These are phyloP conservation scores for Drosophila mauritiana DNA, from an alignment of 1,140 invertebrate species.

Conservation along the genomic window DNA sequence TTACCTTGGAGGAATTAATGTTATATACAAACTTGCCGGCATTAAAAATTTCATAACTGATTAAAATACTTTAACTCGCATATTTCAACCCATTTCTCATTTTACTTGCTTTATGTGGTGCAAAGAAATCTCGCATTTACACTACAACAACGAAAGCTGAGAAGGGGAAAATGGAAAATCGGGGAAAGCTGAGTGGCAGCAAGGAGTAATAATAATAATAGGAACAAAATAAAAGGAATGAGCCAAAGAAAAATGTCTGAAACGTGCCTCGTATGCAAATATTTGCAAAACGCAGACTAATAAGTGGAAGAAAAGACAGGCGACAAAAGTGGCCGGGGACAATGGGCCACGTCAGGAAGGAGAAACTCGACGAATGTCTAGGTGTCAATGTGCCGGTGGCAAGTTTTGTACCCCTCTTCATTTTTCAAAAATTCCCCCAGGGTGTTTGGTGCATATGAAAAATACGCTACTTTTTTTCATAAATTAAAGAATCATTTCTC, in stretches of 20 bases:
- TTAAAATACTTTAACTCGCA: constrained; percentile 33
- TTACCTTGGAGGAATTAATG: constrained; percentile 1
- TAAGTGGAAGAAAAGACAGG: constrained; percentile 59
- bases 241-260: constrained; percentile 71
- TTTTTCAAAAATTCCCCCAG: background rate
- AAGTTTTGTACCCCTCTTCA: background rate
- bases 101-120: constrained; percentile 56
- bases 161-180: constrained; percentile 28
- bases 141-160: constrained; percentile 46
- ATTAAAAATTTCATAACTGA: constrained; percentile 33
- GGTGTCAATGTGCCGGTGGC: constrained; percentile 18
- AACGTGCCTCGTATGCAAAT: constrained; percentile 82
- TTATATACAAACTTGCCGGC: constrained; percentile 4
- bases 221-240: constrained; percentile 63
- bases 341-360: constrained; percentile 13
- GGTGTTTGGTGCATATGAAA: constrained; percentile 9
- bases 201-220: constrained; percentile 61
- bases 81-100: constrained; percentile 24
- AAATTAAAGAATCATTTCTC: constrained; percentile 65
- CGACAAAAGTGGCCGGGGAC: constrained; percentile 25
- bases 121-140: constrained; percentile 76
- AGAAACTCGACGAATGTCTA: constrained; percentile 1
- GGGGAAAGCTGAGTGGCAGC: constrained; percentile 1
- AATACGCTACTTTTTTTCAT: constrained; percentile 18
- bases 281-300: constrained; percentile 78